phyloP scores from a whole-genome alignment of 2,797 vertebrate species.

The Enteromius paludinosus region DNA sequence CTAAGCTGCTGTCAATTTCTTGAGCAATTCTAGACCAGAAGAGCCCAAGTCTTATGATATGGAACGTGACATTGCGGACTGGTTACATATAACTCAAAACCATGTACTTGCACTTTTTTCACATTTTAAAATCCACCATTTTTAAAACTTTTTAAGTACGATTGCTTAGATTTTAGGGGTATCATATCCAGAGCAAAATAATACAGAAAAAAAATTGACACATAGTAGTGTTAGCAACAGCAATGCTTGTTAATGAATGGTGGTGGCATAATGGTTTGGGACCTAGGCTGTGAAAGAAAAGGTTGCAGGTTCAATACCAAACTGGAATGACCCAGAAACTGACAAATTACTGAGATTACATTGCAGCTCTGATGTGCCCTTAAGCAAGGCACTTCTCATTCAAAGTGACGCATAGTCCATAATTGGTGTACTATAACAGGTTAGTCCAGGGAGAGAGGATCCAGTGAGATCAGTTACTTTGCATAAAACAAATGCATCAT shows the following conservation, averaged over 20 bases:
- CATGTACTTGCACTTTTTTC: neutral
- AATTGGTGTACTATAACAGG: conserved; percentile 21
- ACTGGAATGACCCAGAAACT: conserved; percentile 24
- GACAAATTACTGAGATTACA: conserved; percentile 11
- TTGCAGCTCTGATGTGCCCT: conserved; percentile 9
- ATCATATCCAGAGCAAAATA: neutral
- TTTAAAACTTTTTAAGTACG: neutral
- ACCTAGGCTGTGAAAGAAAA: neutral
- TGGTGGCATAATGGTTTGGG: neutral
- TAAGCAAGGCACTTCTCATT: conserved; percentile 7
- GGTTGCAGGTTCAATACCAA: conserved; percentile 1
- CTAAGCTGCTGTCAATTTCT: neutral
- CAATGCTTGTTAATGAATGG: neutral
- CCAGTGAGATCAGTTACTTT: neutral
- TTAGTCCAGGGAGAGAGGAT: conserved; percentile 3
- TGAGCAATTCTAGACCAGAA: neutral
- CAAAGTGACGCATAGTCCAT: neutral
- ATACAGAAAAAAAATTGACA: neutral
- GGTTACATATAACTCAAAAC: neutral
- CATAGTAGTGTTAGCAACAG: neutral
- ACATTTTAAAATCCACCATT: neutral
- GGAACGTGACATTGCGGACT: neutral
- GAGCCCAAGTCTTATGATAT: neutral
- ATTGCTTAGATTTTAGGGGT: neutral
- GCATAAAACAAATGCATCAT: neutral